Percentiles rank a stretch among this genome's conserved stretches.
Evolutionary conservation across 1,140 invertebrate genomes (phyloP).

Genomic region (Lasaia peninsularis): DNA sequence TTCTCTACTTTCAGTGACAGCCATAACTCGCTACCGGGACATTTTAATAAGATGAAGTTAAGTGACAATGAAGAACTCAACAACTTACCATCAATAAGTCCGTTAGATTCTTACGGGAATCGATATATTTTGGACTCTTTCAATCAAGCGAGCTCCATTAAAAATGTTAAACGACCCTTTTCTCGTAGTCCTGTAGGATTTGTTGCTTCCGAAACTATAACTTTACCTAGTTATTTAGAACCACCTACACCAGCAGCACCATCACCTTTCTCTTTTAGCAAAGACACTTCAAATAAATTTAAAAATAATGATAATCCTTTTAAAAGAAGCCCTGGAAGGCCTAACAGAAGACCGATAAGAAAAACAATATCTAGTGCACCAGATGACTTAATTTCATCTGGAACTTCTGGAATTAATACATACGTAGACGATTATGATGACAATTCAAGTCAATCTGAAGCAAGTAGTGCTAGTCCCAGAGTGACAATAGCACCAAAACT

Average conservation of each 20-base stretch:
- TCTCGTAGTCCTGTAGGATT: conserved; percentile 39
- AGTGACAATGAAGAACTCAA: conserved; percentile 48
- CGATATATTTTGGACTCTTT: conserved; percentile 60
- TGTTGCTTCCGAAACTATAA: conserved; percentile 41
- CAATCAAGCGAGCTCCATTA: conserved; percentile 59
- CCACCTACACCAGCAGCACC: conserved; percentile 62
- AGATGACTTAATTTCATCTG: conserved; percentile 63
- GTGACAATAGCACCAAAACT: conserved; percentile 56
- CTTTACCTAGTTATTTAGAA: conserved; percentile 69
- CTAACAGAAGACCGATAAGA: conserved; percentile 57
- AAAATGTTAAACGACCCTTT: conserved; percentile 62
- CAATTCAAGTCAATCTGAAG: conserved; percentile 47
- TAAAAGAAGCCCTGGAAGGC: conserved; percentile 56
- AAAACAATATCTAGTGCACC: conserved; percentile 62
- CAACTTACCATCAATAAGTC: conserved; percentile 35
- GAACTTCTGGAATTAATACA: conserved; percentile 55
- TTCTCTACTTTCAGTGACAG: conserved; percentile 51
- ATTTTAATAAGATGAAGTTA: conserved; percentile 39
- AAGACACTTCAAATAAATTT: conserved; percentile 48
- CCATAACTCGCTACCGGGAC: conserved; percentile 57
- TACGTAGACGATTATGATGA: conserved; percentile 60
- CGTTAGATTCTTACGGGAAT: conserved; percentile 65
- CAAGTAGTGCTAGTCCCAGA: conserved; percentile 32
- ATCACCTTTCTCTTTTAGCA: conserved; percentile 47
- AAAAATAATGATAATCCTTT: conserved; percentile 48